Evolutionary conservation across 2,888 invertebrate genomes (phyloP).

Genomic region (Zelleria hepariella): DNA sequence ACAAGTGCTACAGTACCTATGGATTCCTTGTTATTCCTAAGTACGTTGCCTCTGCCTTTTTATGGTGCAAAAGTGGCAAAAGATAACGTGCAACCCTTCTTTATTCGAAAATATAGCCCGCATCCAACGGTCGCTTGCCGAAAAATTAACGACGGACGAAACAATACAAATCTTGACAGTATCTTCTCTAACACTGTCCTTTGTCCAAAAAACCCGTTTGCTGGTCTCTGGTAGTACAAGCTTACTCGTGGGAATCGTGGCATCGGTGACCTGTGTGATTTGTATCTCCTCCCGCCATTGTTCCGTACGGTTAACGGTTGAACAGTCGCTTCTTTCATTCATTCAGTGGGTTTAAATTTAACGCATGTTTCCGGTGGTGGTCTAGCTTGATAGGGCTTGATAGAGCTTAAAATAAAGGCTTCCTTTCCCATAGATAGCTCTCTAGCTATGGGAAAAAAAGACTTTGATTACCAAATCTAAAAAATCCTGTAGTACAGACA

Average conservation of each 20-base stretch:
- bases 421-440: too few relatives aligned
- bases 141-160: neutral
- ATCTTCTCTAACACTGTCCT: neutral
- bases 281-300: neutral
- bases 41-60: too few relatives aligned
- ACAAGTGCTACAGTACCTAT: too few relatives aligned
- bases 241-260: neutral
- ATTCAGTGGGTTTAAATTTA: neutral
- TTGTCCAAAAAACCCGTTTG: conserved; percentile 1
- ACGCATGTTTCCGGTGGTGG: too few relatives aligned
- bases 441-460: too few relatives aligned
- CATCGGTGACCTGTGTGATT: neutral
- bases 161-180: too few relatives aligned
- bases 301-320: neutral
- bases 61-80: too few relatives aligned
- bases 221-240: neutral
- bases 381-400: too few relatives aligned
- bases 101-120: neutral
- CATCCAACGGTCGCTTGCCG: neutral
- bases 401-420: too few relatives aligned
- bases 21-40: too few relatives aligned
- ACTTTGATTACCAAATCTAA: too few relatives aligned
- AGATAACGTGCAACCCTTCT: neutral
- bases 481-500: too few relatives aligned
- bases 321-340: neutral